A percentile compares a stretch with the other conserved stretches of the same genome.
phyloP scores from a whole-genome alignment of 1,140 invertebrate genomes.

The Drosophila ficusphila region DNA sequence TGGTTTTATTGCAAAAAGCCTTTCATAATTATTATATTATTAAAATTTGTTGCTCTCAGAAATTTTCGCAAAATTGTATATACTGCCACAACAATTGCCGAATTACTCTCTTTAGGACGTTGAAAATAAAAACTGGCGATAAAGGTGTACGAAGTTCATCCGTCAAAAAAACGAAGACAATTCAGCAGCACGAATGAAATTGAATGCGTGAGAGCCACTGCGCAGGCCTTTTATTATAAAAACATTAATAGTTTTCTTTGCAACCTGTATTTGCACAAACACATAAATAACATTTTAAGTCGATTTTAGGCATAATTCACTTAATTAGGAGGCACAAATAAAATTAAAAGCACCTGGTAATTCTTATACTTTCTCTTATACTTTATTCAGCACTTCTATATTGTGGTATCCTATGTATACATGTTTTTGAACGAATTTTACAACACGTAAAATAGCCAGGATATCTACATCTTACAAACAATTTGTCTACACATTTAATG shows the following conservation, averaged over 20 bases:
- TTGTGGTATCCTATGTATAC: no score
- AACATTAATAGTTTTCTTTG: not conserved
- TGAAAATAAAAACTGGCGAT: constrained; percentile 54
- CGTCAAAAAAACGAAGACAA: constrained; percentile 3
- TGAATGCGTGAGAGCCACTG: constrained; percentile 20
- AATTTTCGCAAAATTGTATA: constrained; percentile 56
- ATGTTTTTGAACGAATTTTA: no score
- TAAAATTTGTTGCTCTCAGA: constrained; percentile 7
- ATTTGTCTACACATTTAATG: no score
- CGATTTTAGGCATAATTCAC: no score
- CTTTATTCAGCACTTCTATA: no score
- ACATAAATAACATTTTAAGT: not conserved
- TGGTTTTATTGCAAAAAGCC: not conserved
- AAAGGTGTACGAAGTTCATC: not conserved
- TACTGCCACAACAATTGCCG: constrained; percentile 64
- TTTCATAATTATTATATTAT: not conserved
- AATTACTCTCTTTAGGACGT: constrained; percentile 62
- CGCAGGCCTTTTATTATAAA: constrained; percentile 6
- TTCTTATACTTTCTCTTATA: no score
- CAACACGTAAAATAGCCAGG: no score
- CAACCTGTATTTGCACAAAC: no score
- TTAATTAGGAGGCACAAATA: no score
- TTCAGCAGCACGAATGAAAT: constrained; percentile 4
- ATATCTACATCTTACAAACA: no score
- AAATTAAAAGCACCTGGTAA: no score